A percentile compares a stretch with the other conserved stretches of the same genome.
Evolutionary conservation across 1,140 invertebrate genomes (phyloP).

Genomic region (Druon quercuslanigerum): DNA sequence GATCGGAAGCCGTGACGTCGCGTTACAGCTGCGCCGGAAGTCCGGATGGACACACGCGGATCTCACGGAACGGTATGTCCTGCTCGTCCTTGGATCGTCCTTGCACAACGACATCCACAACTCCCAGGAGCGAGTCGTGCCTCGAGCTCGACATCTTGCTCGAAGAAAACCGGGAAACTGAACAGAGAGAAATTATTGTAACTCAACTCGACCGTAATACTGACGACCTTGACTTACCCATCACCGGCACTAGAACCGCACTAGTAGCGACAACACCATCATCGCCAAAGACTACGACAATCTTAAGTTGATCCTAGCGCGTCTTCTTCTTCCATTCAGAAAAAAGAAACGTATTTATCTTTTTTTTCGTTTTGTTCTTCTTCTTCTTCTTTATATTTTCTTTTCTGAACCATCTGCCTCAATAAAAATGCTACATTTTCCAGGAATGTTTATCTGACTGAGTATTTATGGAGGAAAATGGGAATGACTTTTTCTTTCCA

Average conservation of each 20-base stretch:
- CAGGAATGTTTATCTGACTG: slow-evolving; percentile 3
- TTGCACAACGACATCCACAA: slow-evolving; percentile 59
- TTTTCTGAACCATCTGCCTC: neutral
- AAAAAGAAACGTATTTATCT: slow-evolving; percentile 25
- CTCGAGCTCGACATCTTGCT: slow-evolving; percentile 49
- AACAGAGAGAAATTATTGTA: slow-evolving; percentile 44
- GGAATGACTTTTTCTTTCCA: neutral
- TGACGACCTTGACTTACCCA: slow-evolving; percentile 18
- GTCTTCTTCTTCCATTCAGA: neutral
- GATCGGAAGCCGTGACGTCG: slow-evolving; percentile 81
- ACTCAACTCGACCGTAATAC: slow-evolving; percentile 34
- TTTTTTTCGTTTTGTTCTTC: slow-evolving; percentile 22
- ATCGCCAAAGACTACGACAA: neutral
- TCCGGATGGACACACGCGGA: slow-evolving; percentile 81
- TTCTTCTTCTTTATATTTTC: neutral
- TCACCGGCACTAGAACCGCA: slow-evolving; percentile 7
- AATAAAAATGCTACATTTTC: neutral
- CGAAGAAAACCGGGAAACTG: slow-evolving; percentile 41
- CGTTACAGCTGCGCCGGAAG: slow-evolving; percentile 83
- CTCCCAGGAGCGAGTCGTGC: slow-evolving; percentile 58
- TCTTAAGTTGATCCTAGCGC: neutral
- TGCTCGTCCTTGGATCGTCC: slow-evolving; percentile 60
- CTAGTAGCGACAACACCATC: slow-evolving; percentile 4
- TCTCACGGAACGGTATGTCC: slow-evolving; percentile 82
- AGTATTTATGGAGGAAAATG: neutral